A percentile compares a stretch with the other conserved stretches of the same genome.
phyloP scores from a whole-genome alignment of 2,888 invertebrate species.

The Drosophila lutescens region DNA sequence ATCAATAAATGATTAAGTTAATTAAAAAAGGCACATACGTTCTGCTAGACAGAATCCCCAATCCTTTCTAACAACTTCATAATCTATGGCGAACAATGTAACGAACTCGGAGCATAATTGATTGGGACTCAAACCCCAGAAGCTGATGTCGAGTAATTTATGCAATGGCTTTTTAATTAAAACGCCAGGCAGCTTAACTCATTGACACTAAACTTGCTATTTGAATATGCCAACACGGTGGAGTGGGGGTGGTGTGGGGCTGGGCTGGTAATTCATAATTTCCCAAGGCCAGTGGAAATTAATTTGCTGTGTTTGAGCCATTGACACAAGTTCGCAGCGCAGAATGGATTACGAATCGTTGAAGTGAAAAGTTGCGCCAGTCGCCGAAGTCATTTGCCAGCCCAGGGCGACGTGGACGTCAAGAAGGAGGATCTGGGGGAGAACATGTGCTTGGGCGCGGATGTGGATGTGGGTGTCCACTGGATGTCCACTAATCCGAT shows the following conservation, averaged over 20 bases:
- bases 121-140: background rate
- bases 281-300: constrained; percentile 9
- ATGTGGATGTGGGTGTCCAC: constrained; percentile 10
- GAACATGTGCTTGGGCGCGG: constrained; percentile 6
- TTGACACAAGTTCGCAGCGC: constrained; percentile 10
- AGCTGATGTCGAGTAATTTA: constrained; percentile 11
- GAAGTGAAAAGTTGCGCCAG: constrained; percentile 43
- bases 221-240: constrained; percentile 29
- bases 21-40: background rate
- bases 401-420: constrained; percentile 7
- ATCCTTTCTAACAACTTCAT: too few species aligned
- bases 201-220: constrained; percentile 39
- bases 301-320: constrained; percentile 20
- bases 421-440: constrained; percentile 10
- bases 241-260: background rate
- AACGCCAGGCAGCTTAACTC: constrained; percentile 28
- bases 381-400: constrained; percentile 51
- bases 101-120: constrained; percentile 5
- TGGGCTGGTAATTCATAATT: constrained; percentile 12
- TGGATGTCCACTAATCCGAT: constrained; percentile 58
- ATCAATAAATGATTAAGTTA: background rate
- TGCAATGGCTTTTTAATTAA: constrained; percentile 55
- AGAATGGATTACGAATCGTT: constrained; percentile 46
- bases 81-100: background rate
- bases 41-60: background rate